Evolutionary conservation across 2,888 invertebrate species (phyloP).

Genomic region (Auanema freiburgensis): DNA sequence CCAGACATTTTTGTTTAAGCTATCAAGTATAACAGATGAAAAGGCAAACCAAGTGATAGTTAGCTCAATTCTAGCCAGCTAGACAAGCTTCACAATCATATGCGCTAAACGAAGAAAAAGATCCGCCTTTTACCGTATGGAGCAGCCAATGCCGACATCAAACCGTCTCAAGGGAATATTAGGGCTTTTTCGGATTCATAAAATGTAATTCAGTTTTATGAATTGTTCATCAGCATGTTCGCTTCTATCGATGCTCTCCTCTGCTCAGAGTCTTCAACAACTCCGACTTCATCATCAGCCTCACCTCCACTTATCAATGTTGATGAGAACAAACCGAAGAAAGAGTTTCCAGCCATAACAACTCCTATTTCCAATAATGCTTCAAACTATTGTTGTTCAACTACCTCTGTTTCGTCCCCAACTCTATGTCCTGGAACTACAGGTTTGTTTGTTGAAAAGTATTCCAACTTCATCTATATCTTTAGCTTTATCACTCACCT

Average conservation of each 20-base stretch:
- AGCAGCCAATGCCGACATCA: too few species aligned
- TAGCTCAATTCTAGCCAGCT: too few species aligned
- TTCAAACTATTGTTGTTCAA: not conserved
- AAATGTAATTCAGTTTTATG: too few species aligned
- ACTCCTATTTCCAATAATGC: not conserved
- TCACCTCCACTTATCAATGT: not conserved
- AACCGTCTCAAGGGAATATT: too few species aligned
- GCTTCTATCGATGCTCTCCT: constrained; percentile 23
- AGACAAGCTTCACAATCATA: too few species aligned
- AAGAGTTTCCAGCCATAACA: not conserved
- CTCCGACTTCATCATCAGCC: not conserved
- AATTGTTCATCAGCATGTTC: constrained; percentile 15
- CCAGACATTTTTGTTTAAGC: too few species aligned
- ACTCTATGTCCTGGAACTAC: not conserved
- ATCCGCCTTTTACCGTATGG: too few species aligned
- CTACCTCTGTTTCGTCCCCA: too few species aligned
- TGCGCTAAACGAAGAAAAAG: too few species aligned
- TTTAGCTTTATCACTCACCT: constrained; percentile 6
- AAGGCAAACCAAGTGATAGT: too few species aligned
- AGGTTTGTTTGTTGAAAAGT: not conserved
- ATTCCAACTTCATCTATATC: not conserved
- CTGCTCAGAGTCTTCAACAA: not conserved
- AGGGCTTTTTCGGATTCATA: too few species aligned
- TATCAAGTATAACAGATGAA: too few species aligned
- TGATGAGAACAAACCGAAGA: not conserved